Evolutionary conservation across 2,888 invertebrate genomes (phyloP), one percentile per base, ranked within the genome.

Genomic region (Spodoptera littoralis): DNA sequence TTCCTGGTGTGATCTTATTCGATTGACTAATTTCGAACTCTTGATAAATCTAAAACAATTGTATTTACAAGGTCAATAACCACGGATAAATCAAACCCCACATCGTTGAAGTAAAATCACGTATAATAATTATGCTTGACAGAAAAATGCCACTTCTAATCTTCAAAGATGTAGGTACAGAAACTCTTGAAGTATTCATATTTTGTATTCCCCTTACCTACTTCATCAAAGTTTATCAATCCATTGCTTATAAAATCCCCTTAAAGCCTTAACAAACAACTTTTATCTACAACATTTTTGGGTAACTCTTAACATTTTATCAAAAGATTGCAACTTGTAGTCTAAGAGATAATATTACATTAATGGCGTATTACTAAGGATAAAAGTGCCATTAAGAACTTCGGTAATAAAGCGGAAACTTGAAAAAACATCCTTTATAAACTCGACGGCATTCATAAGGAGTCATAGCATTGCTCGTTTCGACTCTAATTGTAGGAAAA

Each of bases 301-400:
- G 11, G 1, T 48, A 66, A 18, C 18, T 11, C 48, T 24, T 18
- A 50, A 50, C 18, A 44, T 55, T 65, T 55, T 65, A 48, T 55
- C 11, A 55, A 62, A 67, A 64, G 49, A 62, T 70, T 63, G 48
- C 49, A 61, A 48, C 49, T 52, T n/a, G n/a, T 24, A 54, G 66
- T 56, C 53, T 27, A 11, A 56, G 51, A 56, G 58, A 61, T 72
- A 36, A 36, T 36, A 65, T 72, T 53, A 79, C 61, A 67, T 71
- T 62, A 73, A 64, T 71, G 63, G 68, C 77, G 59, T 70, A 63
- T 72, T 63, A 76, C 60, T 60, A 47, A 58, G 62, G 65, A 79
- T 79, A 67, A 76, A 79, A 77, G 51, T 77, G 53, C 62, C 62
- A 65, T 79, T 76, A 77, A 59, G 56, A 76, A 77, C 69, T 76